Base-by-base conservation (phyloP, 1,140 invertebrate genomes). In the Temnothorax curvispinosus region DNA sequence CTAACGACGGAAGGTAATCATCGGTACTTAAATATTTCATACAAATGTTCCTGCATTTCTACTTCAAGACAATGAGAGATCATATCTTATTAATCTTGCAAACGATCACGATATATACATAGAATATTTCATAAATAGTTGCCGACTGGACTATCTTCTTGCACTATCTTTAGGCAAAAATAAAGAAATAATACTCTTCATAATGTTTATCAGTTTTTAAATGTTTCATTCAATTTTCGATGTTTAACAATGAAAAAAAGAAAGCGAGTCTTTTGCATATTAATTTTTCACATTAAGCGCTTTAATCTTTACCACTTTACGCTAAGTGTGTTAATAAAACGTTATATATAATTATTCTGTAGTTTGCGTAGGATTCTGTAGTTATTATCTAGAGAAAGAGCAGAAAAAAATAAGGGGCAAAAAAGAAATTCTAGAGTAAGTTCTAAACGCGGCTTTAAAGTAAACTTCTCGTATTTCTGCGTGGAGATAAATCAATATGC, bases 301-400 rank as follows among this genome's bases (percentile, higher is more conserved):
- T 21, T 32, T 13, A 8, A 44, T 47, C 32, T 67, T 67, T 9
- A 67, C 4, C 15, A 69, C 9, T 52, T 54, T 69, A 27, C 13
- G 38, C 38, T 54, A 52, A 67, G n/a, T 69, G 21, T 5, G 8
- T 80, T 80, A 80, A 80, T 69, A 41, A 80, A 80, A 32, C 18
- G 44, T 69, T 67, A 69, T 54, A 27, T 27, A 27, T 27, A 27
- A 27, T 27, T 27, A 27, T 27, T 27, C 1, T 27, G 27, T 27
- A 27, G 27, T 27, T 27, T 27, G 8, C n/a, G 4, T 5, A 27
- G 44, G 32, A 54, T 80, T 41, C 3, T 21, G 11, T 18, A 80
- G 21, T 69, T 80, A 80, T 69, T 69, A 69, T 11, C 13, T 38
- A 2, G 2, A 38, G 32, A 80, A 44, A 21, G n/a, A 21, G 13